Evolutionary conservation across 2,888 invertebrate species (phyloP).

Genomic region (Slavum lentiscoides): DNA sequence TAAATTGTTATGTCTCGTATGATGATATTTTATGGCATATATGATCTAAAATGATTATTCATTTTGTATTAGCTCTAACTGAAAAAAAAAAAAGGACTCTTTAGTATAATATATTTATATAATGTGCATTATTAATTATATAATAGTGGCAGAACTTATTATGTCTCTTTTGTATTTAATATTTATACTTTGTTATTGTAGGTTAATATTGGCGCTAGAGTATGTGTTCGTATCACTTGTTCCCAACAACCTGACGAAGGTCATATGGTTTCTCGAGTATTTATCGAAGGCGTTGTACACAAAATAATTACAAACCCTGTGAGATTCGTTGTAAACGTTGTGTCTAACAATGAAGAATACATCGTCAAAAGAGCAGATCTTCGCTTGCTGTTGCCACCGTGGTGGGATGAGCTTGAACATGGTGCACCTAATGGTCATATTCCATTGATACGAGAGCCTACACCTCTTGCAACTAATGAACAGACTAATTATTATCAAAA

Average conservation of each 20-base stretch:
- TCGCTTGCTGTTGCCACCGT: constrained; percentile 87
- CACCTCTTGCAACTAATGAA: constrained; percentile 48
- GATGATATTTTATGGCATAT: background rate
- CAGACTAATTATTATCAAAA: constrained; percentile 59
- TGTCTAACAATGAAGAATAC: constrained; percentile 63
- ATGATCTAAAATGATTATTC: constrained; percentile 23
- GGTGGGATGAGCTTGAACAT: constrained; percentile 87
- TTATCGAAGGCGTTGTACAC: constrained; percentile 81
- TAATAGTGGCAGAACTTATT: background rate
- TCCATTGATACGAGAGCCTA: constrained; percentile 56
- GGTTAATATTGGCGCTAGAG: constrained; percentile 52
- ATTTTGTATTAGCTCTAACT: constrained; percentile 46
- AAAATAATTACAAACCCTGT: constrained; percentile 70
- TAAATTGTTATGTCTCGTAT: background rate
- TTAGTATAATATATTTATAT: background rate
- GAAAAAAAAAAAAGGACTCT: background rate
- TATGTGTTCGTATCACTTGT: constrained; percentile 72
- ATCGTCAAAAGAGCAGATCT: constrained; percentile 88
- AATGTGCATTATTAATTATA: too few species aligned
- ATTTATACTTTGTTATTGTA: constrained; percentile 13
- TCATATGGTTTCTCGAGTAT: constrained; percentile 68
- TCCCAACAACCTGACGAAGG: constrained; percentile 56
- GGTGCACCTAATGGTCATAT: constrained; percentile 57
- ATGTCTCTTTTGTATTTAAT: background rate
- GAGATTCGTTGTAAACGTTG: constrained; percentile 70